These are phyloP conservation scores for Imbricaverruca yamaguchii DNA, from an alignment of 2,888 invertebrate species.

Conservation along the genomic window DNA sequence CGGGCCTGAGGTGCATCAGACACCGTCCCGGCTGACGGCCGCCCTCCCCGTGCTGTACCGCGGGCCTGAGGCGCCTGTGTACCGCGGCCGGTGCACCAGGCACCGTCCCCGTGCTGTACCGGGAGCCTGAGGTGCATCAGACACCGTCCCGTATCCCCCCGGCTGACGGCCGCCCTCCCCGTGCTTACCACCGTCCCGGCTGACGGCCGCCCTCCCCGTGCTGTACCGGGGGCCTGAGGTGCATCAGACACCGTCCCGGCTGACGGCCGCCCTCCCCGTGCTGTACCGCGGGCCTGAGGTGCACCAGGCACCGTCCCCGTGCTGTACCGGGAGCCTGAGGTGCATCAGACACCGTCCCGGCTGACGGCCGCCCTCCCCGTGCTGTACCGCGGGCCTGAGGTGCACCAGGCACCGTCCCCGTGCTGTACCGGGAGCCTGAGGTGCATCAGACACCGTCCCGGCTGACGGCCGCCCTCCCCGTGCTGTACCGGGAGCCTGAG, in stretches of 20 bases:
- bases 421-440: no score
- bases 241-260: neutral
- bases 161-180: slow-evolving; percentile 64
- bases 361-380: neutral
- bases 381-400: neutral
- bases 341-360: neutral
- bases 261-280: neutral
- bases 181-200: slow-evolving; percentile 58
- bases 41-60: neutral
- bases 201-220: no score
- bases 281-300: neutral
- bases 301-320: slow-evolving; percentile 28
- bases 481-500: no score
- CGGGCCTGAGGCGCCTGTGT: no score
- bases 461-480: neutral
- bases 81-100: no score
- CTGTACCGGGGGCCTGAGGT: no score
- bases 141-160: slow-evolving; percentile 50
- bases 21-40: neutral
- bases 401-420: slow-evolving; percentile 28
- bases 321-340: no score
- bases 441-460: neutral
- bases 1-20: neutral
- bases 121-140: slow-evolving; percentile 28
- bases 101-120: no score